These are phyloP conservation scores for Rotaria socialis DNA, from an alignment of 2,888 invertebrate genomes.

Conservation along the genomic window DNA sequence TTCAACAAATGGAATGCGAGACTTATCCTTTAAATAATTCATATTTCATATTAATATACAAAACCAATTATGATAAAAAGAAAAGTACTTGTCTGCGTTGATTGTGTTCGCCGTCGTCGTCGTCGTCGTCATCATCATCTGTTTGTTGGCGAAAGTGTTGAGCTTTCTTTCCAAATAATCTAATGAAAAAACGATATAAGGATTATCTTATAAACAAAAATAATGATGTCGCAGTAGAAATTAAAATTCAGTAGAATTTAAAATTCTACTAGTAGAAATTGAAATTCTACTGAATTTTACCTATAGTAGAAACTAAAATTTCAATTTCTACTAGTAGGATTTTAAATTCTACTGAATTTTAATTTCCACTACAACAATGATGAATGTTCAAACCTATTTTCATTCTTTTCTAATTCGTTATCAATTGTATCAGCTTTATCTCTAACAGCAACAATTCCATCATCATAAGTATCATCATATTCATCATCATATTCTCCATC, in stretches of 20 bases:
- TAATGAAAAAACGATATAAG: neutral
- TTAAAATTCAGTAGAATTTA: no score
- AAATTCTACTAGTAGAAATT: no score
- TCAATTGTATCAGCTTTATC: constrained; percentile 39
- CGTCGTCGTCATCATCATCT: constrained; percentile 32
- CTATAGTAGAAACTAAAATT: no score
- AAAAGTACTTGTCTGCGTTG: no score
- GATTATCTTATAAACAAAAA: neutral
- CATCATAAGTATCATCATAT: constrained; percentile 47
- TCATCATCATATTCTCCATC: constrained; percentile 45
- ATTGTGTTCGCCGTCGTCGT: constrained; percentile 5
- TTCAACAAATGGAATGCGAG: constrained; percentile 1
- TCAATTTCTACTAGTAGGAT: no score
- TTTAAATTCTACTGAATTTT: no score
- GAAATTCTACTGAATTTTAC: no score
- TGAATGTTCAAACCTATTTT: neutral
- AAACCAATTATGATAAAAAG: no score
- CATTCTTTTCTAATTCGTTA: constrained; percentile 23
- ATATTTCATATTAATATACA: neutral
- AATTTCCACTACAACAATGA: no score
- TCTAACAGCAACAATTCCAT: constrained; percentile 24
- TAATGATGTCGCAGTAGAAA: neutral
- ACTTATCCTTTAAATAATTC: neutral
- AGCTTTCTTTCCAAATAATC: neutral
- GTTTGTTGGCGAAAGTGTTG: neutral